Evolutionary conservation across 2,113 vertebrate species (phyloP), one percentile per base, ranked within the genome.

Genomic region (Carassius auratus): DNA sequence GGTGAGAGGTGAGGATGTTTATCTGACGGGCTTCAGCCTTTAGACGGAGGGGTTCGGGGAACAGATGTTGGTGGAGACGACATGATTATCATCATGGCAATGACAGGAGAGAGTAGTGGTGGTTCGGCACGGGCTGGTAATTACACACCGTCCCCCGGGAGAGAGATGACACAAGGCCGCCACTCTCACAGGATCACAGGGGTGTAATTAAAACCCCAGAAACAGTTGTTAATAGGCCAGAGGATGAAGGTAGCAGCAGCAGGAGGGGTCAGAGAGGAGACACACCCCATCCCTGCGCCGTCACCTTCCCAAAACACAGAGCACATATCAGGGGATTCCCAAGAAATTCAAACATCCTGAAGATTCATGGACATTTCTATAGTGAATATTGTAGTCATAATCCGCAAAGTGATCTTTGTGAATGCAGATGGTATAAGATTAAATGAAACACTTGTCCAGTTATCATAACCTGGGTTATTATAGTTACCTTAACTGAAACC

Each of bases 151-250:
- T 98, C 97, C 97, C 97, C 95, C 92, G 97, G 96, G 97, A 97
- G 93, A 95, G 95, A 94, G 96, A 96, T 97, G 97, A 98, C 97
- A 98, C 93, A 96, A 95, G 96, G 42, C 42, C 42, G 7, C 8
- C 42, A 42, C 42, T 42, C 42, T 42, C 42, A 42, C 42, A 45
- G 45, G 95, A 97, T 97, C 97, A 96, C 97, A 94, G 92, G 97
- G 97, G 96, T 96, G 94, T 97, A 97, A 97, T 98, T 97, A 98
- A 97, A 97, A 96, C 95, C 93, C 94, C 95, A 95, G 96, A 97
- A 97, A 97, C 97, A 96, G 96, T 99, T 97, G 97, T 97, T 98
- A 98, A 98, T 97, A 97, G 96, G 95, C 95, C 95, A 95, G 97
- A 95, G 96, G 96, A 97, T 97, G 97, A 98, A 98, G 96, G 96